phyloP scores from a whole-genome alignment of 2,888 invertebrate species.

The Latrodectus hesperus region DNA sequence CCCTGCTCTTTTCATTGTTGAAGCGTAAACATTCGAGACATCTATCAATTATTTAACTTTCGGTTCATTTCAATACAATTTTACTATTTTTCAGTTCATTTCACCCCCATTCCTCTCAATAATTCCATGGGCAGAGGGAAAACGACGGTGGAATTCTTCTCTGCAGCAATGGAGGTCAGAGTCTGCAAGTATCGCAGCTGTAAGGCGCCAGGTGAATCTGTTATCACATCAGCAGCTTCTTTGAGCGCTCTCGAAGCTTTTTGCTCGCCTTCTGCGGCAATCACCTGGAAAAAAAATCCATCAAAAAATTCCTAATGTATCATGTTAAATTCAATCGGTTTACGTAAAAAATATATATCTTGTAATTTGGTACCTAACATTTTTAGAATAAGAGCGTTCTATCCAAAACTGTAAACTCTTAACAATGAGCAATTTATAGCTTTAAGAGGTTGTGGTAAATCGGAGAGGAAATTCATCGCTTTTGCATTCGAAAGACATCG shows the following conservation, averaged over 20 bases:
- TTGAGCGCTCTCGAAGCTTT: conserved; percentile 88
- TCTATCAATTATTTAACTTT: no score
- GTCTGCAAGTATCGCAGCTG: conserved; percentile 75
- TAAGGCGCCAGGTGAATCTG: conserved; percentile 86
- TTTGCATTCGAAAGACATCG: no score
- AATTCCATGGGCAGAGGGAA: conserved; percentile 71
- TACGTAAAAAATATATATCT: no score
- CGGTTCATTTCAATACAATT: no score
- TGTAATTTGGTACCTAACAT: no score
- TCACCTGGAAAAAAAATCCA: conserved; percentile 73
- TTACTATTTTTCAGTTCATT: conserved; percentile 13
- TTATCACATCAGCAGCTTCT: conserved; percentile 90
- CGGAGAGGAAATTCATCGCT: no score
- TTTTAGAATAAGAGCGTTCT: no score
- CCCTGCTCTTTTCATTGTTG: not conserved
- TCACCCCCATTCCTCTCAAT: conserved; percentile 65
- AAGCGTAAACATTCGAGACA: no score
- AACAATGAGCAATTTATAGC: no score
- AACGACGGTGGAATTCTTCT: conserved; percentile 72
- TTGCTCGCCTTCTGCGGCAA: conserved; percentile 90
- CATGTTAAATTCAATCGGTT: no score
- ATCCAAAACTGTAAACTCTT: no score
- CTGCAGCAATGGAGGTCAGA: conserved; percentile 71
- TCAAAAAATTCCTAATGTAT: not conserved
- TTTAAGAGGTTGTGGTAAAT: no score